Percentiles rank a stretch among this genome's conserved stretches.
These are phyloP conservation scores for Chionomys nivalis DNA, from an alignment of 2,113 vertebrate species.

Conservation along the genomic window DNA sequence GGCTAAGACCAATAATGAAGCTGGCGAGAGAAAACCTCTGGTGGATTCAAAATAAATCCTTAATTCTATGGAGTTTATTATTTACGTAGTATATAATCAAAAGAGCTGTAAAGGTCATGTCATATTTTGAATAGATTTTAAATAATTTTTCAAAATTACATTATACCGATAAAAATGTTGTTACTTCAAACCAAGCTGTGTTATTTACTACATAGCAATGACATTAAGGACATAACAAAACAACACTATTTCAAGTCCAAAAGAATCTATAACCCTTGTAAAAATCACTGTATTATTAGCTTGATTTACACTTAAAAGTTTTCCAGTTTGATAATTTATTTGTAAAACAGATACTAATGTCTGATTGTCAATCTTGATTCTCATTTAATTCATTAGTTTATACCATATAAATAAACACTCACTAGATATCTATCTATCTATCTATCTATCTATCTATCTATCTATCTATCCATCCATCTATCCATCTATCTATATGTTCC, in stretches of 20 bases:
- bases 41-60: not conserved
- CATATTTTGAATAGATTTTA: not conserved
- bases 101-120: not conserved
- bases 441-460: no score
- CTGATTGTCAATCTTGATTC: not conserved
- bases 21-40: not conserved
- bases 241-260: not conserved
- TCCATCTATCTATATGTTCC: not conserved
- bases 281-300: not conserved
- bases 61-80: constrained; percentile 23
- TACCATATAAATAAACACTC: not conserved
- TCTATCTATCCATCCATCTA: no score
- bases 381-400: not conserved
- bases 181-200: not conserved
- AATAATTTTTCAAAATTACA: not conserved
- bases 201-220: not conserved
- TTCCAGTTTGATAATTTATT: not conserved
- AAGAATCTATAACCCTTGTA: not conserved
- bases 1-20: no score
- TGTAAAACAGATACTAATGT: not conserved
- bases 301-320: not conserved
- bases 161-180: not conserved
- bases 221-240: not conserved
- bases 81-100: not conserved
- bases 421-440: not conserved